Evolutionary conservation across 2,888 invertebrate genomes (phyloP), one percentile per base, ranked within the genome.

Genomic region (Agrilus mali): DNA sequence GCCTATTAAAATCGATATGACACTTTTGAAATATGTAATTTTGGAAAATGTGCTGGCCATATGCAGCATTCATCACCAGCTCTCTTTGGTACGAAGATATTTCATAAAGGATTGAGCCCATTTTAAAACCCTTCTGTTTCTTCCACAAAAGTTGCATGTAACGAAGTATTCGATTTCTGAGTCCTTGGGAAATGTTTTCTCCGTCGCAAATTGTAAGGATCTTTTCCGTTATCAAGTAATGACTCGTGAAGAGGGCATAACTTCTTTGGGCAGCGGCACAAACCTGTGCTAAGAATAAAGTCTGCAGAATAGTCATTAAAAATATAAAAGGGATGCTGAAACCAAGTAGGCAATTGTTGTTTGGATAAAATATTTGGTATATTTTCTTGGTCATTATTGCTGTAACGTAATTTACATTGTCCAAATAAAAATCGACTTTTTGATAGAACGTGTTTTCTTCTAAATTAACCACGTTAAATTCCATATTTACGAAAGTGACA

Each of bases 11-110:
- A 15, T 47, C 47, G 2, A 31, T 33, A 35, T 47, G 47, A 14
- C 47, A 47, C 10, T 45, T 31, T 31, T 20, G 38, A 15, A 45
- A 47, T 36, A 47, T 36, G 5, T 40, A 44, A 40, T 47, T 41
- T 20, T 31, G 37, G 7, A 35, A 41, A 2, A 47, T 33, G 36
- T 42, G 40, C 17, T 43, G 37, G 33, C 40, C 33, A 20, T 36
- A 47, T 3, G 47, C 45, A 12, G 38, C 39, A 31, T 41, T 43
- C 27, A 43, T n/a, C 16, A 49, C 38, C 7, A 37, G 35, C 42
- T 49, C 43, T 16, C 43, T 39, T 12, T 49, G 36, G 14, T 20
- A 35, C 4, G 27, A 17, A 7, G 50, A 49, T 2, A 47, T 44
- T 41, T 41, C 43, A 2, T 12, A 4, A 15, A 48, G 13, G 8